A percentile compares a stretch with the other conserved stretches of the same genome.
Evolutionary conservation across 2,113 vertebrate species (phyloP).

Genomic region (Naja naja): DNA sequence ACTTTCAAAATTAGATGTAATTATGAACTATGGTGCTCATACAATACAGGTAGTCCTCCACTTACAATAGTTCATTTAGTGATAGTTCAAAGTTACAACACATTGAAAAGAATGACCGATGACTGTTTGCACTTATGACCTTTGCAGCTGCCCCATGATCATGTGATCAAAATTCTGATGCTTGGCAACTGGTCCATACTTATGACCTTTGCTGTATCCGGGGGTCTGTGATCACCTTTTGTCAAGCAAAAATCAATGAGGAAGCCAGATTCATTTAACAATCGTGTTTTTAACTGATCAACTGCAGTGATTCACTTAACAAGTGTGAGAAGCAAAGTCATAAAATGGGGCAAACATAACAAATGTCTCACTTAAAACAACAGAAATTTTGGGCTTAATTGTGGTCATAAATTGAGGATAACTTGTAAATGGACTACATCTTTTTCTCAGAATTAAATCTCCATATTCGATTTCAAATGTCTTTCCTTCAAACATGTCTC

Average conservation of each 20-base stretch:
- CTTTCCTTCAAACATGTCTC: background rate
- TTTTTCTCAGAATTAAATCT: conserved; percentile 18
- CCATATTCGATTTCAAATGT: background rate
- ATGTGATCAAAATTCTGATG: background rate
- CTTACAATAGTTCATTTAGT: background rate
- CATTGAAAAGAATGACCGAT: background rate
- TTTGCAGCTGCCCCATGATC: background rate
- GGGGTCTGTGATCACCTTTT: background rate
- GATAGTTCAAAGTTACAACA: background rate
- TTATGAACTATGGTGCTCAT: background rate
- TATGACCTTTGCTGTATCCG: background rate
- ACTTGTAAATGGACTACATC: background rate
- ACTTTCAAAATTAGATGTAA: background rate
- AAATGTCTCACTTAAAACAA: background rate
- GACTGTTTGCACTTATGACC: background rate
- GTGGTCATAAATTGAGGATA: background rate
- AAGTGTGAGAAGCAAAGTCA: background rate
- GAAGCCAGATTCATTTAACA: too few relatives aligned
- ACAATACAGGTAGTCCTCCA: background rate
- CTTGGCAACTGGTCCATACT: background rate
- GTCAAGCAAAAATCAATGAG: background rate
- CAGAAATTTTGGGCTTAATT: too few relatives aligned
- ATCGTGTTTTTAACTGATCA: too few relatives aligned
- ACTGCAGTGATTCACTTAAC: too few relatives aligned
- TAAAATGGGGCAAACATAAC: background rate